Conservation (phyloP, 2,113 vertebrate species). For the Neolamprologus falcicula region DNA sequence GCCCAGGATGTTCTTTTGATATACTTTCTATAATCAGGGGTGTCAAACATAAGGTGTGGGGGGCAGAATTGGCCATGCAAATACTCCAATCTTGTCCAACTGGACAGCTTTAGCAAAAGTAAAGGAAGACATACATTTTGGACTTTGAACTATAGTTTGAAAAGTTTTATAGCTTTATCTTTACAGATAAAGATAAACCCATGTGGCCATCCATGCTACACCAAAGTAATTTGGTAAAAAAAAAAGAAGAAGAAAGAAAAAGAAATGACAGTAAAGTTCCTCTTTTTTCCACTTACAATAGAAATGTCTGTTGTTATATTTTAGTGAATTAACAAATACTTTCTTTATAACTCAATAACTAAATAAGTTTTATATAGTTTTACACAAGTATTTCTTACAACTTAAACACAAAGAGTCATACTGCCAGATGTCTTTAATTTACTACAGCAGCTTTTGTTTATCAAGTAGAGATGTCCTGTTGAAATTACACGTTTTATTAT, state of each 20-base stretch:
- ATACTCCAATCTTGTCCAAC: not conserved
- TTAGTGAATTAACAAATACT: not conserved
- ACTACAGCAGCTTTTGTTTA: not conserved
- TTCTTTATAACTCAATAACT: not conserved
- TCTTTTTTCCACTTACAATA: not conserved
- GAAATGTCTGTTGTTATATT: not conserved
- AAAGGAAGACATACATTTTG: not conserved
- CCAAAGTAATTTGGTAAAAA: not conserved
- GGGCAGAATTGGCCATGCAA: not conserved
- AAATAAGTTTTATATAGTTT: not conserved
- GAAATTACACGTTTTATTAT: not conserved
- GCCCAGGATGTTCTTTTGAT: not conserved
- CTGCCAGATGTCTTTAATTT: not conserved
- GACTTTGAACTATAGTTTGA: not conserved
- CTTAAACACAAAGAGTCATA: not conserved
- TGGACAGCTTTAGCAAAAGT: not conserved
- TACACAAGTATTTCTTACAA: not conserved
- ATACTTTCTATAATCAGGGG: not conserved
- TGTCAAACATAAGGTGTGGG: not conserved
- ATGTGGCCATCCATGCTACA: not conserved
- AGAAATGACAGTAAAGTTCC: not conserved
- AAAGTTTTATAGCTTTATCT: not conserved
- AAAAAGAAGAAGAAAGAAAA: not conserved
- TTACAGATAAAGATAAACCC: not conserved
- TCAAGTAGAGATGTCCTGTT: not conserved